Evolutionary conservation across 2,888 invertebrate species (phyloP), one percentile per base, ranked within the genome.

Genomic region (Strigamia transsilvanica): DNA sequence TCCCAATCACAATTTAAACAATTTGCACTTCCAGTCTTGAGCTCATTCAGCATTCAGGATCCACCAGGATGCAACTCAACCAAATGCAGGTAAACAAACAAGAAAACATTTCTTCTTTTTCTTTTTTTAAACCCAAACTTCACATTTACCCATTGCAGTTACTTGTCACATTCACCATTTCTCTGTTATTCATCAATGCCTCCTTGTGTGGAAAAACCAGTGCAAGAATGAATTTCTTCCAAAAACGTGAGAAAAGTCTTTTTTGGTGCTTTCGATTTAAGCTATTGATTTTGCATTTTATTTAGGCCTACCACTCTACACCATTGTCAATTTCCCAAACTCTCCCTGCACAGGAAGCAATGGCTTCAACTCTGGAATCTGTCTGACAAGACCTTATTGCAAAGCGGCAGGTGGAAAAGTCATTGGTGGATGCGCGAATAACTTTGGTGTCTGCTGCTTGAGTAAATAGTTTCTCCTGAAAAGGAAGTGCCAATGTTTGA

Each of bases 1-100:
- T 66, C 23, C 9, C 23, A 66, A 66, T 66, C 61, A 66, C 61
- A 21, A 66, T 21, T 66, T 66, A 66, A 66, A 66, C 21, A 23
- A 66, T 66, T n/a, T 5, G 18, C 7, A 46, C 46, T 46, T 46
- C 46, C 46, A 46, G 46, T 46, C 46, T 46, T 46, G 46, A 46
- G 46, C 46, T 46, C 46, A 46, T 46, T 46, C 46, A 46, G n/a
- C 2, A 5, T 38, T 38, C 10, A 38, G 38, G 38, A 38, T 38
- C 46, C 5, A 13, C 13, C 9, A 46, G 0, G 15, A 46, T n/a
- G 46, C 12, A 46, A 46, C 7, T 46, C 46, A n/a, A n/a, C 15
- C 13, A 15, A n/a, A 46, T 46, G 12, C 46, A 46, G 46, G 46
- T 46, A 46, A 38, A 38, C 6, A 38, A 38, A n/a, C 0, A 46